Evolutionary conservation across 2,888 invertebrate genomes (phyloP).

Genomic region (Oligia strigilis): DNA sequence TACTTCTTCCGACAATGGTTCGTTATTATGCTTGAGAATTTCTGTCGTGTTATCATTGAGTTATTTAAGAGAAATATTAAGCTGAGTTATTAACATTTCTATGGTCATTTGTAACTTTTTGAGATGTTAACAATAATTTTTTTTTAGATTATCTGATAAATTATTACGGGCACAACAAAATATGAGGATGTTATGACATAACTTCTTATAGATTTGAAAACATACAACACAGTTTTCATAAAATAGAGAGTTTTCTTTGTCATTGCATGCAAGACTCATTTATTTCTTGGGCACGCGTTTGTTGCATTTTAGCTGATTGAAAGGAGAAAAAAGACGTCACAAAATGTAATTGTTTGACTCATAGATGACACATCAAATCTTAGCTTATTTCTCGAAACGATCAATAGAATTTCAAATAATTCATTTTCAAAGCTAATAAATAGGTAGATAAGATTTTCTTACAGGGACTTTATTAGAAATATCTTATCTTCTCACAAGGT

Average conservation of each 20-base stretch:
- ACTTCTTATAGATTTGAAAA: neutral
- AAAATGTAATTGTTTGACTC: too few relatives aligned
- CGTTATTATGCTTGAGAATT: conserved; percentile 42
- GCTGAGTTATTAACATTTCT: conserved; percentile 22
- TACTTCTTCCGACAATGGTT: conserved; percentile 48
- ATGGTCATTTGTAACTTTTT: neutral
- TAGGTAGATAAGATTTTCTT: neutral
- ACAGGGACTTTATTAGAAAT: neutral
- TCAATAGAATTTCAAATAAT: too few relatives aligned
- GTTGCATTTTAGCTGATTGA: neutral
- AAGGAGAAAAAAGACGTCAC: neutral
- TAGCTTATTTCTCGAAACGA: too few relatives aligned
- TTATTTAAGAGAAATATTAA: conserved; percentile 20
- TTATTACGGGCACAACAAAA: conserved; percentile 1
- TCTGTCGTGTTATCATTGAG: conserved; percentile 17
- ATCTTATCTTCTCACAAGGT: neutral
- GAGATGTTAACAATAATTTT: neutral
- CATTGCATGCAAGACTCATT: neutral
- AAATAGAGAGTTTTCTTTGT: too few relatives aligned
- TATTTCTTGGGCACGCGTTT: neutral
- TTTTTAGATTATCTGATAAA: neutral
- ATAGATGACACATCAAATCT: too few relatives aligned
- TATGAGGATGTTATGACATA: neutral
- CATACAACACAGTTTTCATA: neutral
- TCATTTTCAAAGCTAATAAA: too few relatives aligned